Conservation (phyloP, 2,797 vertebrate species). For the Enteromius trimaculatus region DNA sequence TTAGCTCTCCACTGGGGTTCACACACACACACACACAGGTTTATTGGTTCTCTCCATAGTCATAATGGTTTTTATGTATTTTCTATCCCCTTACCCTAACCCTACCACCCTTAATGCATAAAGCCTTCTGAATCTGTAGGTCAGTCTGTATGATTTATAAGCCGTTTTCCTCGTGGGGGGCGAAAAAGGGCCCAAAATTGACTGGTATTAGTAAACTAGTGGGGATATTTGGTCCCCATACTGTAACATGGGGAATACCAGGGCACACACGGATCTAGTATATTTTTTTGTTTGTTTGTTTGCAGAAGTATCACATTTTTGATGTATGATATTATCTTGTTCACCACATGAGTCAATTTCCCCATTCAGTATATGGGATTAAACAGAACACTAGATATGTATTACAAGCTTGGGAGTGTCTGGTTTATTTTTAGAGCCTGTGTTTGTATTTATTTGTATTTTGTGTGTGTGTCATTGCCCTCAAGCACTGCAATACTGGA, state of each 20-base stretch:
- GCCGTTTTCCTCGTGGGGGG: not conserved
- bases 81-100: not conserved
- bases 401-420: conserved; percentile 28
- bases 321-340: not conserved
- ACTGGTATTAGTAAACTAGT: not conserved
- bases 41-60: not conserved
- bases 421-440: conserved; percentile 55
- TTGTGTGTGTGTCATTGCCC: conserved; percentile 6
- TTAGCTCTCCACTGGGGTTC: conserved; percentile 21
- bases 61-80: not conserved
- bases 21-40: not conserved
- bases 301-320: not conserved
- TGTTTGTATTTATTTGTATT: conserved; percentile 14
- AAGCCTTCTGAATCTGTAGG: not conserved
- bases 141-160: not conserved
- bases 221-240: not conserved
- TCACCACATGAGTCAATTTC: not conserved
- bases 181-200: not conserved
- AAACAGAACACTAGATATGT: conserved; percentile 18
- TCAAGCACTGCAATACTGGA: conserved; percentile 18
- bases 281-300: not conserved
- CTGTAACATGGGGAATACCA: not conserved
- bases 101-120: not conserved
- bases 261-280: not conserved
- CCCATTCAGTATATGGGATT: conserved; percentile 1